Base-by-base conservation (phyloP, 2,113 vertebrate species). In the Mustela lutreola region DNA sequence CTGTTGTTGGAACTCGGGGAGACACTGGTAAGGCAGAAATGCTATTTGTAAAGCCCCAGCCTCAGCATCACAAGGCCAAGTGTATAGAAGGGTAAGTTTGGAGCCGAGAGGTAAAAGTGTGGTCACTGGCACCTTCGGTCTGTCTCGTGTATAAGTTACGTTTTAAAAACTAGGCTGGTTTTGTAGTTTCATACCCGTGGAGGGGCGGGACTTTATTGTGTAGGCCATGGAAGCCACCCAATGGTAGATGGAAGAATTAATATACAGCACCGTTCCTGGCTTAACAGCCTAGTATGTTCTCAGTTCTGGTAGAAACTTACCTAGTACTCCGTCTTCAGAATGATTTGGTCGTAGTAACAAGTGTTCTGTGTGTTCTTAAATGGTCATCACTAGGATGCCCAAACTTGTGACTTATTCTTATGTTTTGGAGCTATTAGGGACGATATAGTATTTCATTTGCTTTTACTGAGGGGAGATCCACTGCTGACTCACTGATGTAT, bases 301-400 rank as follows among this genome's bases (percentile, higher is more conserved):
- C 33, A 65, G 73, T 71, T 19, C 18, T 86, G 62, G 15, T 50
- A 78, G 36, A 86, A 58, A 18, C 26, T 78, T 88, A 36, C 36
- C 48, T 53, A 45, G 12, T 82, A 7, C 82, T 85, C 45, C 85
- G 3, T 58, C 91, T 95, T 89, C 33, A 88, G 56, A 96, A 95
- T 93, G 58, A 91, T 65, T 91, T 88, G 60, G 31, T 80, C 79
- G 81, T 73, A n/a, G 11, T 90, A 91, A 73, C 24, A 85, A 78
- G 24, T 53, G 18, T 94, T 90, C 62, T 67, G 33, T 16, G 80
- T 42, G 24, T 88, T 80, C 83, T 92, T 56, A 75, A 76, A 71
- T 9, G 87, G 63, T 60, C 94, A 83, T 28, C 50, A n/a, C 33
- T 92, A 78, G 83, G 56, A 48, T 84, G 50, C 14, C 45, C 85